Base-by-base conservation (phyloP, 2,797 vertebrate genomes). In the Coranthus polyacanthus region DNA sequence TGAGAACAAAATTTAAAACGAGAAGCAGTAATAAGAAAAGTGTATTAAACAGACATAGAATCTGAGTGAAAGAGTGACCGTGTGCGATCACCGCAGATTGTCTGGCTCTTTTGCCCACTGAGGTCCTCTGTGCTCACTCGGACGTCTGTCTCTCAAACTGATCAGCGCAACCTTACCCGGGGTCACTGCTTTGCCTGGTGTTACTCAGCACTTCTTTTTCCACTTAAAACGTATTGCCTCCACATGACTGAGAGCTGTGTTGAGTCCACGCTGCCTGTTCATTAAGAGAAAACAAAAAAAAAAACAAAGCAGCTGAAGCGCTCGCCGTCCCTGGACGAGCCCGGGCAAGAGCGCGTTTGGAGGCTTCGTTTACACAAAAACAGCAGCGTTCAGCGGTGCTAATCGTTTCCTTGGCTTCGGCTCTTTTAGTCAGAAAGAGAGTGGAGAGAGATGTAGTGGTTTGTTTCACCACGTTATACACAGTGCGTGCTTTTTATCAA, bases 141-240 rank as follows among this genome's bases (percentile, higher is more conserved):
- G 72, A 68, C 60, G 43, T 45, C 52, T 79, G 76, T 72, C 69
- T 73, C 66, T 84, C 75, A 73, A 49, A 85, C n/a, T n/a, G n/a
- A n/a, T 79, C 16, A 20, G 41, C 32, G 56, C 78, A 51, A 87
- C 78, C 83, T 80, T 54, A 15, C 68, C 76, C 65, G 5, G 66
- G 65, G 71, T 84, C 44, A 21, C 24, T 9, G 53, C 55, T 26
- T 7, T 1, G 70, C 22, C 21, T 49, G 49, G 26, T 54, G 45
- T 87, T 63, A 83, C 54, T 86, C 81, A 86, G 84, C 85, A 68
- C 44, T 80, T 75, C 72, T 80, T 37, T 42, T 36, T 46, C 39
- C 9, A 11, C 34, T 21, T 29, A 29, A 57, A 59, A 43, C 52
- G 57, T 46, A 64, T 61, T 77, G 62, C 43, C 55, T 78, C 52